These are phyloP conservation scores for Taenioides sp. DNA, from an alignment of 2,797 vertebrate genomes.

Conservation along the genomic window DNA sequence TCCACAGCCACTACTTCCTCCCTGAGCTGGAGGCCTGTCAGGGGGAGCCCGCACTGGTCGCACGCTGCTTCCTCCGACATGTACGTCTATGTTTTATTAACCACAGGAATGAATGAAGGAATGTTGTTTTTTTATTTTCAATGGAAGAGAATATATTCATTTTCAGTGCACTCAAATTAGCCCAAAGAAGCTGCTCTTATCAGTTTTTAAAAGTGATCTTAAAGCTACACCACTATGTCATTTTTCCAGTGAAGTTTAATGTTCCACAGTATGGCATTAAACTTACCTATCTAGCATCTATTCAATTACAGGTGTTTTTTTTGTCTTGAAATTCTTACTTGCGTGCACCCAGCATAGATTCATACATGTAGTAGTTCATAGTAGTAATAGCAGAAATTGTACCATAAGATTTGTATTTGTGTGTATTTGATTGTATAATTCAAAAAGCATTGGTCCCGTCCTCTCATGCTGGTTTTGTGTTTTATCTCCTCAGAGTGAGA, in stretches of 20 bases:
- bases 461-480: neutral
- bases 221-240: no score
- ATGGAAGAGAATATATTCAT: neutral
- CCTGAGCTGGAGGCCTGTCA: slow-evolving; percentile 80
- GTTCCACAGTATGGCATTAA: no score
- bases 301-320: no score
- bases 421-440: neutral
- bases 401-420: neutral
- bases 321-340: no score
- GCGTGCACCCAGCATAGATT: no score
- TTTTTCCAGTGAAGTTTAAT: no score
- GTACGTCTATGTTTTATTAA: slow-evolving; percentile 39
- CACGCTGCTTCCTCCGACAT: slow-evolving; percentile 81
- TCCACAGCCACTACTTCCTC: slow-evolving; percentile 80
- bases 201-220: no score
- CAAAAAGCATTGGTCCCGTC: neutral
- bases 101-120: neutral
- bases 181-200: no score
- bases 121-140: neutral
- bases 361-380: no score
- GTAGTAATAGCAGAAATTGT: neutral
- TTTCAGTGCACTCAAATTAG: no score
- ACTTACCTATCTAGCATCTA: no score
- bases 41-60: slow-evolving; percentile 71
- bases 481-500: slow-evolving; percentile 67